Base-by-base conservation (phyloP, 2,113 vertebrate genomes). In the Tautogolabrus adspersus region DNA sequence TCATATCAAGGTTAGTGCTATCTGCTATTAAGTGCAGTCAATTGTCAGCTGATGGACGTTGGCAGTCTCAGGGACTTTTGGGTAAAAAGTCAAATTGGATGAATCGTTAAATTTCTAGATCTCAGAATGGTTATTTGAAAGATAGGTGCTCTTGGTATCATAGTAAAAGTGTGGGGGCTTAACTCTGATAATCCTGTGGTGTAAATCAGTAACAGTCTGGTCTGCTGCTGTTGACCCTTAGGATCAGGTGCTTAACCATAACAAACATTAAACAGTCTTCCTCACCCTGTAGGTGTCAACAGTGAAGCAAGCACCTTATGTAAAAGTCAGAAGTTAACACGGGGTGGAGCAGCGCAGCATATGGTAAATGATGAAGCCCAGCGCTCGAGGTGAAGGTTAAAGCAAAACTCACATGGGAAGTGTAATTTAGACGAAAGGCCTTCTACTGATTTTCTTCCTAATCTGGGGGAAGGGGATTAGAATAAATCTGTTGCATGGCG, bases 391-490 rank as follows among this genome's bases (percentile, higher is more conserved):
- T 21, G 57, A 46, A 76, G 73, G 63, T 77, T 54, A 69, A 46
- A 66, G 60, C 79, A 30, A 66, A 63, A 16, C 55, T 72, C 42
- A 15, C 47, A 61, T n/a, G 46, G 46, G 19, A 13, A 49, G 19
- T 77, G 69, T 75, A 69, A 80, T 86, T 82, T 70, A 83, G 40
- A 82, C 72, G 59, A 87, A 86, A 87, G 75, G 68, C 54, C 66
- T 40, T 46, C 26, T 1, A n/a, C 51, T 37, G 79, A 63, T 75
- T 85, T 78, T 52, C 34, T 47, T 82, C 67, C 72, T 88, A 86
- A 88, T 89, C 85, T 81, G 63, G 11, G 40, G 19, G 72, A 65
- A 72, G 44, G 65, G 59, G 82, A 88, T 85, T 83, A 83, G 38
- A 69, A 44, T 81, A 77, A 85, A 88, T 72, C 71, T 77, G 78